Conservation (phyloP, 2,113 vertebrate species). For the Loxodonta africana region DNA sequence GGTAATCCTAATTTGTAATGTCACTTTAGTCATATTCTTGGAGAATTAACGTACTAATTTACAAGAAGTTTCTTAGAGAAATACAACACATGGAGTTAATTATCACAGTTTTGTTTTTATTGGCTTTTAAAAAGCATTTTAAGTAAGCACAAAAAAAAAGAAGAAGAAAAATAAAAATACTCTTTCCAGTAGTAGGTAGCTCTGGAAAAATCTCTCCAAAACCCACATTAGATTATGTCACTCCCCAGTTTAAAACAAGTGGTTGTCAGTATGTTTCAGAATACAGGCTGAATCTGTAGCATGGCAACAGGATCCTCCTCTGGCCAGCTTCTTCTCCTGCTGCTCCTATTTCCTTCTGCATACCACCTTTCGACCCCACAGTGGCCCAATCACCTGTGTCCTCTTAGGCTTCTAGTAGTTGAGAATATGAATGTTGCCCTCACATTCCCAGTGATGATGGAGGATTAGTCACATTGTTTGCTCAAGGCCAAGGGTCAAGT, state of each 20-base stretch:
- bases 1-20: slow-evolving; percentile 82
- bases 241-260: background rate
- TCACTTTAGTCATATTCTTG: slow-evolving; percentile 81
- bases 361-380: background rate
- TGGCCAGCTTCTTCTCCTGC: background rate
- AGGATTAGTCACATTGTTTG: background rate
- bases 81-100: slow-evolving; percentile 76
- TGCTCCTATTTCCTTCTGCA: background rate
- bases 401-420: background rate
- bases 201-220: background rate
- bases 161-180: slow-evolving; percentile 11
- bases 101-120: slow-evolving; percentile 73
- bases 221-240: background rate
- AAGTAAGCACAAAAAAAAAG: slow-evolving; percentile 66
- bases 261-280: background rate
- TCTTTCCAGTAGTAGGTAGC: background rate
- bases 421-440: background rate
- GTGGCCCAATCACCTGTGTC: background rate
- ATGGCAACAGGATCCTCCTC: background rate
- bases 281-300: background rate
- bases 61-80: slow-evolving; percentile 82
- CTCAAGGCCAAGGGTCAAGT: background rate
- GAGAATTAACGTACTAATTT: slow-evolving; percentile 84
- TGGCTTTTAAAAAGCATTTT: slow-evolving; percentile 67
- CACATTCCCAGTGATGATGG: background rate